Conservation (phyloP, 2,113 vertebrate species). For the Antennarius striatus region DNA sequence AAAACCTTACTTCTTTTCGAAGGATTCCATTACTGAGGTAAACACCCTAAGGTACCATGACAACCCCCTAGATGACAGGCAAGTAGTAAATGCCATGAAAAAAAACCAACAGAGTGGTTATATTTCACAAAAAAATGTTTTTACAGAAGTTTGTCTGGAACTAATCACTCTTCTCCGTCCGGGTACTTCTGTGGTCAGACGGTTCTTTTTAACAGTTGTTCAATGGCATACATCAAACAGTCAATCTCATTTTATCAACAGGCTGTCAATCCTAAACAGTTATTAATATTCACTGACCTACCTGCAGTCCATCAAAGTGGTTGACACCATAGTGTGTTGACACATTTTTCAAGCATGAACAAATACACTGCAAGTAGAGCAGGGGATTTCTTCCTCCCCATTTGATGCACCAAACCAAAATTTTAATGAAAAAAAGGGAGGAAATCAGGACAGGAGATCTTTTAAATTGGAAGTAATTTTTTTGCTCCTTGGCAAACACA, state of each 20-base stretch:
- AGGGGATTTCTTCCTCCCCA: too few species aligned
- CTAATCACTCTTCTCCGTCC: neutral
- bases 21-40: conserved; percentile 12
- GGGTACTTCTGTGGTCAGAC: neutral
- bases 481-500: too few species aligned
- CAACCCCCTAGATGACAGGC: conserved; percentile 10
- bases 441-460: too few species aligned
- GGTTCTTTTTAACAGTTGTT: conserved; percentile 38
- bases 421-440: too few species aligned
- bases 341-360: too few species aligned
- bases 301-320: neutral
- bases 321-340: too few species aligned
- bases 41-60: conserved; percentile 32
- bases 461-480: too few species aligned
- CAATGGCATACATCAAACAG: conserved; percentile 16
- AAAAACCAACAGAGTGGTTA: conserved; percentile 1
- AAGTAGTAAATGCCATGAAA: neutral
- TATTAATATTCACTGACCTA: conserved; percentile 14
- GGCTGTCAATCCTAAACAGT: conserved; percentile 26
- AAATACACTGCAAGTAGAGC: too few species aligned
- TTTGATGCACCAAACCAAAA: too few species aligned
- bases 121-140: neutral
- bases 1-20: too few species aligned
- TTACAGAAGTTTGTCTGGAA: neutral
- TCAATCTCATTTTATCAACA: conserved; percentile 63